A percentile compares a stretch with the other conserved stretches of the same genome.
These are phyloP conservation scores for Tylochromis polylepis DNA, from an alignment of 2,113 vertebrate species.

Conservation along the genomic window DNA sequence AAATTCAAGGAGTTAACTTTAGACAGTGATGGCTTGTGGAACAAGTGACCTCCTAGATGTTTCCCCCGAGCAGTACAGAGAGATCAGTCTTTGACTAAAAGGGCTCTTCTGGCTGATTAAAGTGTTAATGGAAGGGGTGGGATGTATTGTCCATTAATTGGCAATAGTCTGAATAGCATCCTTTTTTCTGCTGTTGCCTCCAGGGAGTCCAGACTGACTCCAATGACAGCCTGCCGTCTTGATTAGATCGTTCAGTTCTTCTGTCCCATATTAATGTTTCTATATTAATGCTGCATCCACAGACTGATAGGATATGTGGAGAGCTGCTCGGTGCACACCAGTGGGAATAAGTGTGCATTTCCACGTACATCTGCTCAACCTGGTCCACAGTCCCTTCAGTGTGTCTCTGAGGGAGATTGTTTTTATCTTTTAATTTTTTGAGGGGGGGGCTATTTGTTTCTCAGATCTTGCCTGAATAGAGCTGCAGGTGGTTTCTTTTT, in stretches of 20 bases:
- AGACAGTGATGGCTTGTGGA: constrained; percentile 2
- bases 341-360: not conserved
- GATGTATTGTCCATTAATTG: constrained; percentile 45
- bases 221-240: not conserved
- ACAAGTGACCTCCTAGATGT: not conserved
- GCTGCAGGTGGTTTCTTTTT: not conserved
- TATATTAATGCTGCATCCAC: not conserved
- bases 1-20: not conserved
- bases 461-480: not conserved
- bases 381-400: not conserved
- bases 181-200: constrained; percentile 19
- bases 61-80: constrained; percentile 7
- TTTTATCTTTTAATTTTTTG: accelerated
- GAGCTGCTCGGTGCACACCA: not conserved
- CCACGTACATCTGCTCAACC: not conserved
- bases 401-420: not conserved
- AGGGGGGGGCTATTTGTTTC: not conserved
- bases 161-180: constrained; percentile 32
- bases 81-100: constrained; percentile 23
- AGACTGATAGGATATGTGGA: not conserved
- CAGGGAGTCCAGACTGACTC: constrained; percentile 5
- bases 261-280: constrained; percentile 7
- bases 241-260: constrained; percentile 23
- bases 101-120: constrained; percentile 42
- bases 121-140: constrained; percentile 37